A percentile compares a stretch with the other conserved stretches of the same genome.
These are phyloP conservation scores for Trididemnum clinides DNA, from an alignment of 23 tunicate species.

Conservation along the genomic window DNA sequence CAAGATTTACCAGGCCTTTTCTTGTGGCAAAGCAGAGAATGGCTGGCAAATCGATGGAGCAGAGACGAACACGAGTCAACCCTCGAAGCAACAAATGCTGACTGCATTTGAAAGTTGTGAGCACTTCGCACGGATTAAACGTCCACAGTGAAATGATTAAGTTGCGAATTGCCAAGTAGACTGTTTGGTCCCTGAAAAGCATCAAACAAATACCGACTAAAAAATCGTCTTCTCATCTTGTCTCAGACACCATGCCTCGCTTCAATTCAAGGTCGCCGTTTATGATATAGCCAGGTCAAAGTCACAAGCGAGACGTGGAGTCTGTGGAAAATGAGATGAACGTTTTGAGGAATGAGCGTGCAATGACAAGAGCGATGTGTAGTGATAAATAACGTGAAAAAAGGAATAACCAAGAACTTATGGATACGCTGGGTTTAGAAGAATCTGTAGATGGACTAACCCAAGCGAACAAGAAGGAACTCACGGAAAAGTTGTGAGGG, in stretches of 20 bases:
- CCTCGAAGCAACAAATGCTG: slow-evolving; percentile 68
- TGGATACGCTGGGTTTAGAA: too few relatives aligned
- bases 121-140: slow-evolving; percentile 36
- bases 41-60: slow-evolving; percentile 45
- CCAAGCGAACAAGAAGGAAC: too few relatives aligned
- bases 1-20: slow-evolving; percentile 72
- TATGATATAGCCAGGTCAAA: too few relatives aligned
- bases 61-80: slow-evolving; percentile 57
- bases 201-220: background rate
- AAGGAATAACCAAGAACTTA: background rate
- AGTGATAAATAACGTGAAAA: background rate
- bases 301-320: too few relatives aligned
- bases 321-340: too few relatives aligned
- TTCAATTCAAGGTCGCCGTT: too few relatives aligned
- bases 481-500: too few relatives aligned
- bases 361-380: too few relatives aligned
- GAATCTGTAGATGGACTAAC: too few relatives aligned
- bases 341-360: too few relatives aligned
- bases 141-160: slow-evolving; percentile 85
- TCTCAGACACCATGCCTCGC: too few relatives aligned
- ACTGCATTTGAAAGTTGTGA: slow-evolving; percentile 57
- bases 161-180: slow-evolving; percentile 79
- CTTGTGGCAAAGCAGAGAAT: slow-evolving; percentile 58
- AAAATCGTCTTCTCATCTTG: too few relatives aligned
- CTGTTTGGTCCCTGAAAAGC: slow-evolving; percentile 56